These are phyloP conservation scores for Cygnus olor DNA, from an alignment of 2,797 vertebrate genomes.

Conservation along the genomic window DNA sequence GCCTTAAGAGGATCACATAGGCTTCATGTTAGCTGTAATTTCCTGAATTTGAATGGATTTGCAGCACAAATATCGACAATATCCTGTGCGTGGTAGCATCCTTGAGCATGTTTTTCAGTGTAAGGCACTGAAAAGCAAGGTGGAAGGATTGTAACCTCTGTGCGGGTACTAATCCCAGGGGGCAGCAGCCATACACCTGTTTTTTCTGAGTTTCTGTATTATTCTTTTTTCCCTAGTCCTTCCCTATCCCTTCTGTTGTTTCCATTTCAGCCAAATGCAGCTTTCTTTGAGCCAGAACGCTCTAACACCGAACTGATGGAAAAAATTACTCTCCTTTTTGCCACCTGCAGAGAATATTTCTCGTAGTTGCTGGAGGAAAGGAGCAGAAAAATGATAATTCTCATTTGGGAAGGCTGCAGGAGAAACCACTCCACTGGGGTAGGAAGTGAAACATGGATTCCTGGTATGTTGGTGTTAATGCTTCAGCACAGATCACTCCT, in stretches of 20 bases:
- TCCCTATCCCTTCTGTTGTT: background rate
- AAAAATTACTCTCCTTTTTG: background rate
- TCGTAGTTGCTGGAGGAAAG: background rate
- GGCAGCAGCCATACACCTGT: background rate
- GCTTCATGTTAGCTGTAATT: constrained; percentile 29
- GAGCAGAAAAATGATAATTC: background rate
- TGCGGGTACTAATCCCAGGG: background rate
- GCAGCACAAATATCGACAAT: constrained; percentile 12
- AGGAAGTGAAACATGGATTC: constrained; percentile 11
- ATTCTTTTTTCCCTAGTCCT: background rate
- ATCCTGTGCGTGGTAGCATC: background rate
- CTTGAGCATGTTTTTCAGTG: background rate
- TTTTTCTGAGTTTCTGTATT: background rate
- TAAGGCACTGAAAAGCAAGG: background rate
- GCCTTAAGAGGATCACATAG: constrained; percentile 57
- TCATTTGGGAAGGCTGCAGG: background rate
- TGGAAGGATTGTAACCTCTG: constrained; percentile 16
- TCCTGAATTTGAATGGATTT: constrained; percentile 46
- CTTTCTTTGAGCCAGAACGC: background rate
- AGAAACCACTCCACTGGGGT: background rate
- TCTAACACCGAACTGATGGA: background rate
- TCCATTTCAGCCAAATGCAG: constrained; percentile 10
- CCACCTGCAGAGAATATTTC: background rate
- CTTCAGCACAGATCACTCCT: background rate
- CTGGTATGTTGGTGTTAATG: background rate